phyloP scores from a whole-genome alignment of 2,113 vertebrate genomes.

The Hippocampus zosterae region DNA sequence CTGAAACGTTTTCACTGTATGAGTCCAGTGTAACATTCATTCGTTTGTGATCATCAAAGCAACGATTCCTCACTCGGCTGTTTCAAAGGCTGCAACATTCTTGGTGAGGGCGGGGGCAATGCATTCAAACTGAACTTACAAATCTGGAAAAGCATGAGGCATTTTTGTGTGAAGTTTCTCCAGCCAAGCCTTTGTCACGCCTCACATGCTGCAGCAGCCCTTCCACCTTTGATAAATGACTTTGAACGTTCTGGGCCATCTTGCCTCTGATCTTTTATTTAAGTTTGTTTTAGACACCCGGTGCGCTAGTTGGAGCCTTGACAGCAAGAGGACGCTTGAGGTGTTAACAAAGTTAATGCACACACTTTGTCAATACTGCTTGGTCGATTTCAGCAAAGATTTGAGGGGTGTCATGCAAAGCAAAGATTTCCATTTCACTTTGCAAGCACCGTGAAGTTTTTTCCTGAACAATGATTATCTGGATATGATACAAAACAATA shows the following conservation, averaged over 20 bases:
- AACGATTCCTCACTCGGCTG: conserved; percentile 19
- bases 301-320: conserved; percentile 28
- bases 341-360: background rate
- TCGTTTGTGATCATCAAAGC: conserved; percentile 13
- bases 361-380: no score
- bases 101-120: conserved; percentile 46
- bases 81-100: conserved; percentile 46
- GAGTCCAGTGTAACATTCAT: background rate
- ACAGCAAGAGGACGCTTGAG: conserved; percentile 6
- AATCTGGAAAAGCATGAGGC: conserved; percentile 50
- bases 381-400: no score
- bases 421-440: background rate
- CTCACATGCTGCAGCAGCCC: conserved; percentile 36
- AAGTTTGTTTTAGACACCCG: conserved; percentile 44
- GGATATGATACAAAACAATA: no score
- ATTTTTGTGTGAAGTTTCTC: conserved; percentile 57
- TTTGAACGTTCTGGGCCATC: conserved; percentile 38
- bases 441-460: no score
- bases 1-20: background rate
- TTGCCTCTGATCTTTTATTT: conserved; percentile 58
- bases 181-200: conserved; percentile 43
- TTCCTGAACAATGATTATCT: no score
- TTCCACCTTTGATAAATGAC: conserved; percentile 53
- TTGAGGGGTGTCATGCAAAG: background rate
- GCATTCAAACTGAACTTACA: conserved; percentile 29